Evolutionary conservation across 2,113 vertebrate genomes (phyloP).

Genomic region (Neomonachus schauinslandi): DNA sequence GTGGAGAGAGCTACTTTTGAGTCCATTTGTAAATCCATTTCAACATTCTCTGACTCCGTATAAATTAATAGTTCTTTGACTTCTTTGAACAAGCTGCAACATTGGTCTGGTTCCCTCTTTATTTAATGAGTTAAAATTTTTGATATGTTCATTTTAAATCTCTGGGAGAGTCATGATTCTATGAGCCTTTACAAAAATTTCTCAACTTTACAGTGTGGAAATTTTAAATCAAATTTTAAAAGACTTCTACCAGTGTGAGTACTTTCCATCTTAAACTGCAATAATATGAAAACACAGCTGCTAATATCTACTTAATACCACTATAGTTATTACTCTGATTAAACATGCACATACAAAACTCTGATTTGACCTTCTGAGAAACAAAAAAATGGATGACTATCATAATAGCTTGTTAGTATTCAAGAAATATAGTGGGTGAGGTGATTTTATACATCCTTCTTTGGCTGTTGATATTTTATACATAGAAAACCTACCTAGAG

Average conservation of each 20-base stretch:
- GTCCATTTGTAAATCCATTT: background rate
- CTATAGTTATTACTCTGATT: constrained; percentile 17
- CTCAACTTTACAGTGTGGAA: background rate
- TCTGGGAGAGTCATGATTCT: background rate
- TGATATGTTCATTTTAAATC: background rate
- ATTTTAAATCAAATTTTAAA: background rate
- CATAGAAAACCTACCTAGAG: background rate
- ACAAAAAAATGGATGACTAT: background rate
- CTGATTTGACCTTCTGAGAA: background rate
- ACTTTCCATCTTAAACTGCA: background rate
- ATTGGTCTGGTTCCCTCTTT: background rate
- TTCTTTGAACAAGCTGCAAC: background rate
- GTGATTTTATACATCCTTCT: background rate
- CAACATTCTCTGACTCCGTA: background rate
- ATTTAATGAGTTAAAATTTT: background rate
- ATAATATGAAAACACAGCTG: background rate
- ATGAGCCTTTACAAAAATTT: background rate
- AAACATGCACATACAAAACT: background rate
- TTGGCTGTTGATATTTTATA: background rate
- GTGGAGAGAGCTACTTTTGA: background rate
- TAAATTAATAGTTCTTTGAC: background rate
- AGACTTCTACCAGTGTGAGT: background rate
- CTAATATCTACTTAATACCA: background rate
- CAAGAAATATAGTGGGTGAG: background rate
- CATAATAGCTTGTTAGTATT: background rate